A percentile compares a stretch with the other conserved stretches of the same genome.
Conservation (phyloP, 2,797 vertebrate species). For the Sebastolobus altivelis region DNA sequence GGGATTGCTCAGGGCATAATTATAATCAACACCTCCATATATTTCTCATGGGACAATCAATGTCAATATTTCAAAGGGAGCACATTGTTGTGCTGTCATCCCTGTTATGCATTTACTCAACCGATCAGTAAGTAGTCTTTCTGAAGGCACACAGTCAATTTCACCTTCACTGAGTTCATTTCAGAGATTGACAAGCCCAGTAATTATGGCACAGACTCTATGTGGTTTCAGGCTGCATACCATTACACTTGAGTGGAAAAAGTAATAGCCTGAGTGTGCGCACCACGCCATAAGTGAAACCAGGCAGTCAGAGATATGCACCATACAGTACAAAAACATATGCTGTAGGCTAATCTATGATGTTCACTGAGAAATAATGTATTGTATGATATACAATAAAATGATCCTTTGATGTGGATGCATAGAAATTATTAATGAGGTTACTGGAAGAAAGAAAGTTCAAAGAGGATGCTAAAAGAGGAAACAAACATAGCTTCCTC, state of each 20-base stretch:
- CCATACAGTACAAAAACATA: conserved; percentile 14
- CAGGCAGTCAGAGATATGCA: conserved; percentile 8
- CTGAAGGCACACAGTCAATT: conserved; percentile 30
- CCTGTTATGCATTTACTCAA: conserved; percentile 26
- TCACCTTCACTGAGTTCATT: conserved; percentile 40
- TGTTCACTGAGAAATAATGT: background rate
- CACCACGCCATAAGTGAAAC: background rate
- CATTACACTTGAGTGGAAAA: conserved; percentile 30
- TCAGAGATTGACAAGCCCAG: conserved; percentile 37
- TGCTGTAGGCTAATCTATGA: background rate
- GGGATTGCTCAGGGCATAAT: conserved; percentile 1
- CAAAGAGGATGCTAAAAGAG: background rate
- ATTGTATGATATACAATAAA: background rate
- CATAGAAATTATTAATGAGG: conserved; percentile 5
- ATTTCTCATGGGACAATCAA: conserved; percentile 45
- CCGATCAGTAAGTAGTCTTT: conserved; percentile 10
- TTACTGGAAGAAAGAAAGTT: background rate
- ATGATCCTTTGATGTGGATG: conserved; percentile 6
- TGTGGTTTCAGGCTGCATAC: conserved; percentile 10
- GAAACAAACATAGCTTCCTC: background rate
- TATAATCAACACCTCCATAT: conserved; percentile 34
- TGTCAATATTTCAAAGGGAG: conserved; percentile 35
- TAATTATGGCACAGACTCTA: conserved; percentile 29
- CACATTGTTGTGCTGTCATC: conserved; percentile 32
- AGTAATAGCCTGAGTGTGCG: conserved; percentile 6